Evolutionary conservation across 2,113 vertebrate genomes (phyloP), one percentile per base, ranked within the genome.

Genomic region (Sylvia atricapilla): DNA sequence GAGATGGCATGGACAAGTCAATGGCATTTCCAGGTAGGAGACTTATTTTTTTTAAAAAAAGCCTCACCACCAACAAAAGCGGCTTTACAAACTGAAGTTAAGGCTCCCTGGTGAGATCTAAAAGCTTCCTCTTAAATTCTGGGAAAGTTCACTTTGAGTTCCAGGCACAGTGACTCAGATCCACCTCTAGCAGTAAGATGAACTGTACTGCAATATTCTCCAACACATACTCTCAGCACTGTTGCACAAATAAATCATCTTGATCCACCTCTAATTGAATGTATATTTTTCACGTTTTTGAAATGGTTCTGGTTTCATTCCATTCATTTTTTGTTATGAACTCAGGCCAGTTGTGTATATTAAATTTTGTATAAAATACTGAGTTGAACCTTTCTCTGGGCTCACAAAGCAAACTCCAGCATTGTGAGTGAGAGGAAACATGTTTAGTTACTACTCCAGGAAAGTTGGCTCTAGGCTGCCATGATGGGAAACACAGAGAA

Each of bases 191-290:
- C 73, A 78, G 37, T 37, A 75, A 87, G 66, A 84, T 0, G 2
- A 90, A 68, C 79, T 78, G 21, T 68, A 60, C n/a, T 64, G 60
- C 64, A 90, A 53, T 77, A 68, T 89, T 87, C 60, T 76, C n/a
- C n/a, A 72, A 43, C n/a, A 76, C 44, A 52, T 11, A 84, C 27
- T 68, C 84, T 87, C 77, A 82, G 35, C 28, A 37, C 35, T 49
- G 49, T 76, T 94, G 73, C 69, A 94, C 58, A 97, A 97, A 97
- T 92, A 96, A 97, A 97, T 89, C 41, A 79, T 78, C 68, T 53
- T 89, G 62, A 96, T 90, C 92, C 88, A 82, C 56, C 53, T 90
- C 66, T 94, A 95, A 93, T 84, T 96, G 49, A 84, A 82, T 89
- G 83, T 93, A 50, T 95, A 58, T 89, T 94, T 96, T 89, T 84